A percentile compares a stretch with the other conserved stretches of the same genome.
Conservation (phyloP, 1,140 invertebrate genomes). For the Mactra quadrangularis region DNA sequence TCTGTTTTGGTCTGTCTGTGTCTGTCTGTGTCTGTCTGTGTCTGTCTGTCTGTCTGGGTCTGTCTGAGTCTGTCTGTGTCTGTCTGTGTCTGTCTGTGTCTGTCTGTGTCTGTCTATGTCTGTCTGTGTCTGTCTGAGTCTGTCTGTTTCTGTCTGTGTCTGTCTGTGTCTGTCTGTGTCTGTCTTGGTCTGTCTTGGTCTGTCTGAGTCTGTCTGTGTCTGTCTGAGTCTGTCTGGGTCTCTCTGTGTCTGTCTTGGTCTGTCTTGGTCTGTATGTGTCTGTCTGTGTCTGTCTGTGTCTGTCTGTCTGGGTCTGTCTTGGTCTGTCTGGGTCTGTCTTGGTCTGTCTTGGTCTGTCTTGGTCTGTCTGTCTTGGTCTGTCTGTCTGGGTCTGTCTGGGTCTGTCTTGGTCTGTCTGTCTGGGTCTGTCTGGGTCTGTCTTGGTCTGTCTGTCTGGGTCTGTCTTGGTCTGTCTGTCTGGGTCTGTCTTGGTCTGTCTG, state of each 20-base stretch:
- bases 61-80: too few relatives aligned
- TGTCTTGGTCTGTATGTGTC: not conserved
- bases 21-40: slow-evolving; percentile 10
- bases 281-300: not conserved
- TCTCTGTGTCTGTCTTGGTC: not conserved
- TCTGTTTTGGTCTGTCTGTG: not conserved
- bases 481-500: slow-evolving; percentile 7
- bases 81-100: not conserved
- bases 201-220: not conserved
- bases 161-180: not conserved
- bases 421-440: slow-evolving; percentile 1
- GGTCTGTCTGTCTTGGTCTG: not conserved
- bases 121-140: too few relatives aligned
- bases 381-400: slow-evolving; percentile 8
- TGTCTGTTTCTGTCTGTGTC: too few relatives aligned
- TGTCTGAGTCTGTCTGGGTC: not conserved
- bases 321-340: not conserved
- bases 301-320: not conserved
- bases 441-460: slow-evolving; percentile 9
- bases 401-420: not conserved
- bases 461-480: not conserved
- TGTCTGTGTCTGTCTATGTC: too few relatives aligned
- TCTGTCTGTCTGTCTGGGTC: slow-evolving; percentile 16
- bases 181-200: too few relatives aligned
- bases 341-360: not conserved